Evolutionary conservation across 1,140 invertebrate genomes (phyloP).

Genomic region (Scaptomyza hsui): DNA sequence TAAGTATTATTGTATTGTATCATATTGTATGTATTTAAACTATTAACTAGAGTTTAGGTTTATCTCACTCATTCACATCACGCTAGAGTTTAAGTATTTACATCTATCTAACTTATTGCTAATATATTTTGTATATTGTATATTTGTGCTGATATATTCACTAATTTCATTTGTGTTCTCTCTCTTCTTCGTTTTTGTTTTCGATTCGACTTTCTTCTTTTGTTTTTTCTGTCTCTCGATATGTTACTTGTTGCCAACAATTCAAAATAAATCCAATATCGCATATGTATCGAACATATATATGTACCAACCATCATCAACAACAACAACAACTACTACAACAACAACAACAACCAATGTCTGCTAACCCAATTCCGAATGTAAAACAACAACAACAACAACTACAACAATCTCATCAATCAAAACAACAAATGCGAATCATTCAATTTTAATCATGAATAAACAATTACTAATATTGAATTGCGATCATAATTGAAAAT

Average conservation of each 20-base stretch:
- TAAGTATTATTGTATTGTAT: slow-evolving; percentile 11
- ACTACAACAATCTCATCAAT: slow-evolving; percentile 47
- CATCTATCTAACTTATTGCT: slow-evolving; percentile 35
- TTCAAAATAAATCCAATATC: slow-evolving; percentile 21
- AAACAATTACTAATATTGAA: slow-evolving; percentile 44
- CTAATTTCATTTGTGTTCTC: slow-evolving; percentile 81
- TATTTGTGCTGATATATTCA: slow-evolving; percentile 56
- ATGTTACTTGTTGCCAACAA: slow-evolving; percentile 39
- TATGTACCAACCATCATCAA: slow-evolving; percentile 16
- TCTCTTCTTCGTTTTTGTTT: slow-evolving; percentile 50
- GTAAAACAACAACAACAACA: slow-evolving; percentile 27
- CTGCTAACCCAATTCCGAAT: slow-evolving; percentile 56
- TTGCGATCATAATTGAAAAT: slow-evolving; percentile 40
- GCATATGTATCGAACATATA: slow-evolving; percentile 22
- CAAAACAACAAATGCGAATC: slow-evolving; percentile 36
- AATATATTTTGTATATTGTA: slow-evolving; percentile 22
- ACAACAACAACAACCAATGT: slow-evolving; percentile 43
- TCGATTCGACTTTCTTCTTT: slow-evolving; percentile 60
- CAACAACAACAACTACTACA: slow-evolving; percentile 48
- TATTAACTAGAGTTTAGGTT: slow-evolving; percentile 7
- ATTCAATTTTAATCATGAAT: slow-evolving; percentile 31
- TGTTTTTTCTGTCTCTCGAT: slow-evolving; percentile 47
- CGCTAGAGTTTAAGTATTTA: slow-evolving; percentile 34
- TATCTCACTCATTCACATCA: slow-evolving; percentile 16
- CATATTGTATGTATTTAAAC: slow-evolving; percentile 2